Evolutionary conservation across 2,888 invertebrate species (phyloP), one percentile per base, ranked within the genome.

Genomic region (Drosophila pseudotakahashii): DNA sequence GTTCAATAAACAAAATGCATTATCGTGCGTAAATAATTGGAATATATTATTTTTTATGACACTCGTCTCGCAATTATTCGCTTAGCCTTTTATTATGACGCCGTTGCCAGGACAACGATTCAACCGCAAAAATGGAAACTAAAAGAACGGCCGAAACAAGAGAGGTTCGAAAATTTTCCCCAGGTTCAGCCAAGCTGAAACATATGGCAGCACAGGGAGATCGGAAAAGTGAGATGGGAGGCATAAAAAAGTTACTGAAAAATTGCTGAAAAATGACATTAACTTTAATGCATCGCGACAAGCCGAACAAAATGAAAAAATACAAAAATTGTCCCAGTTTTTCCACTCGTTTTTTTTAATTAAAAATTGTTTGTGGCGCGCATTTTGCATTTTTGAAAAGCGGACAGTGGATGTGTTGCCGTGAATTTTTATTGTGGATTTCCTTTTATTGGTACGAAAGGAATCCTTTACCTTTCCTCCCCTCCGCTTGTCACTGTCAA

Each of bases 401-500:
- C 34, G 55, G 23, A 42, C 55, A 16, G 23, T 16, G 57, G 37
- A 9, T 37, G 44, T 54, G 34, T 32, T 34, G 32, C 34, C 7
- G 34, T 30, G n/a, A 39, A 39, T 39, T 54, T 64, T 66, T 48
- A 70, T 70, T 70, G 50, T 42, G 66, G 41, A 44, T 51, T 45
- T 54, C 47, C 45, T 62, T 63, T 62, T 54, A 45, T 51, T 64
- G 48, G 32, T 2, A 32, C 30, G 14, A 41, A 19, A 42, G 7
- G 45, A 64, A 52, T 52, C 55, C 51, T 51, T 45, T 58, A 57
- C 76, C 64, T 63, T 70, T 30, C 58, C 64, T 54, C 30, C n/a
- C 36, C 39, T 7, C 53, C 23, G 16, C 30, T 16, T 16, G 36
- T 7, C 53, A 76, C 88, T 82, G 82, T 89, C 82, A 82, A 82